Base-by-base conservation (phyloP, 2,888 invertebrate species). In the Drosophila imparisetae region DNA sequence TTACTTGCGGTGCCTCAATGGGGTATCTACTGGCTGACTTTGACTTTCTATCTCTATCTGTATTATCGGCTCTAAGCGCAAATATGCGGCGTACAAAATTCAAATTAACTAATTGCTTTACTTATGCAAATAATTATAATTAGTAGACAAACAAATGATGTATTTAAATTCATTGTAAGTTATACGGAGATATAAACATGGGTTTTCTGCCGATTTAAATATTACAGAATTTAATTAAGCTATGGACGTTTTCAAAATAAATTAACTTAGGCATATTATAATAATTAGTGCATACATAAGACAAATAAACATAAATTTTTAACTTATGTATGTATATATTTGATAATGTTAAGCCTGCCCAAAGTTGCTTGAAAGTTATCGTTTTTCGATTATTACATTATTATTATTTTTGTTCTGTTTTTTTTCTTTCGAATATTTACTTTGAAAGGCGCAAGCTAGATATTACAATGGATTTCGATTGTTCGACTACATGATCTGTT, bases 171-270 rank as follows among this genome's bases (percentile, higher is more conserved):
- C 45, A 45, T 45, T 45, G 21, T 24, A 45, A 24, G 45, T 21
- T 21, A 21, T 4, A 45, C 21, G 45, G 45, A 45, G 7, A 24
- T 24, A 45, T 45, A 45, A 45, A 24, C 45, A 24, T 45, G 15
- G 45, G 45, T 45, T 1, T 4, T 15, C 24, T 24, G 45, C 45
- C 45, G 45, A 24, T 24, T 45, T 24, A 2, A 15, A 2, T 24
- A 24, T 45, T 45, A 45, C 24, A 45, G 15, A 45, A 24, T 8
- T 45, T 8, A 15, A 45, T 45, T 45, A 45, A 24, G 60, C 86
- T 86, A 86, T 86, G 86, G 86, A 86, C 86, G 86, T 75, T 64
- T 77, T 69, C 55, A 86, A 86, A 86, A 78, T 74, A 60, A 68
- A 67, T 74, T 70, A 76, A 75, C 70, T 76, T 83, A 85, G 34